Base-by-base conservation (phyloP, 2,113 vertebrate genomes). In the Cephalopholis sonnerati region DNA sequence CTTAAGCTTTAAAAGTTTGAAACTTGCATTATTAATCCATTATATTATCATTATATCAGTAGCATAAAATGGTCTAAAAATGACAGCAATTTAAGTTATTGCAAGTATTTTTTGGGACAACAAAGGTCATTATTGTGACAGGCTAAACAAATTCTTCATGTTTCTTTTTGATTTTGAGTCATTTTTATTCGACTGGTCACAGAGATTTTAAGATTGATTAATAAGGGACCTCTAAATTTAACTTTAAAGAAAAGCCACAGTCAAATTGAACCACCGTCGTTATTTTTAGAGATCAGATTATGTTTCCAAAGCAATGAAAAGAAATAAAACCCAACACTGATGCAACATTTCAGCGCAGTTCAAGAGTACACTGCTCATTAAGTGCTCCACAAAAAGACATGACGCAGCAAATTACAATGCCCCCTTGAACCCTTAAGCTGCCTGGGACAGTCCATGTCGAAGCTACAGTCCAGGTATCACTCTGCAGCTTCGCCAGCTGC, bases 371-470 rank as follows among this genome's bases (percentile, higher is more conserved):
- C 50, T 54, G 32, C 53, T 17, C 29, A 5, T 25, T 54, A 29
- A 68, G 22, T 24, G 20, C 39, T 50, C 0, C 44, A 24, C 22
- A 36, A 12, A 3, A 5, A 68, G 64, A 73, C 36, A 16, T 73
- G 61, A 72, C 29, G 27, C 86, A 48, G 61, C 41, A 82, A 68
- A 70, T 75, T 51, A 50, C 68, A 70, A 8, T 57, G 25, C 25
- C 8, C 44, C 24, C 39, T 32, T 25, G 10, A 29, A 17, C 8
- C 17, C 22, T 36, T 46, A 1, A 39, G 53, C 7, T 9, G 9
- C 25, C 50, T 50, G 62, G 16, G 24, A 36, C 39, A 24, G 62
- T 58, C 18, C 15, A 12, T 7, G 0, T 9, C 27, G 5, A 62
- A 17, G 9, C 46, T 50, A 1, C 16, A 39, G 36, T 46, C 32